Conservation (phyloP, 2,797 vertebrate species). For the Poliocrania exsul region DNA sequence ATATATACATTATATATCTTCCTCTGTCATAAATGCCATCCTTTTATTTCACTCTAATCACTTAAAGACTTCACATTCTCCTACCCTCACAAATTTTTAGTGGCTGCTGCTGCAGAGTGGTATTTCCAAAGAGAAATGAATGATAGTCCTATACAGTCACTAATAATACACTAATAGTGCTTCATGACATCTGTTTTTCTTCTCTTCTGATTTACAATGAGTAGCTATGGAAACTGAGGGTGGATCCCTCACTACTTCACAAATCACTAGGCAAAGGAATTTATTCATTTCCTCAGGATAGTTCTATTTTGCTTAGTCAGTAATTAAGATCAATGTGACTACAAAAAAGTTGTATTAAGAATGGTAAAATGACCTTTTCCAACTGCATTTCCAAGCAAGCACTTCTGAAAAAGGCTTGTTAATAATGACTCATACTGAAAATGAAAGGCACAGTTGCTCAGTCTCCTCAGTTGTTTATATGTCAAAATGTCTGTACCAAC, state of each 20-base stretch:
- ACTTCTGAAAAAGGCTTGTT: neutral
- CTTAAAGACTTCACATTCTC: neutral
- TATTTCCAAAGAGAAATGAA: slow-evolving; percentile 21
- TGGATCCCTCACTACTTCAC: neutral
- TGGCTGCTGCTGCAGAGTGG: slow-evolving; percentile 1
- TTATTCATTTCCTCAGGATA: neutral
- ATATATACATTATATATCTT: neutral
- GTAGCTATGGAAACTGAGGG: slow-evolving; percentile 25
- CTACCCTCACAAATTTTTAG: neutral
- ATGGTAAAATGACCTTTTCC: slow-evolving; percentile 4
- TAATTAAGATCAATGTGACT: slow-evolving; percentile 20
- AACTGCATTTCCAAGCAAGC: neutral
- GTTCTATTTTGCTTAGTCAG: slow-evolving; percentile 46
- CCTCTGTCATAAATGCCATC: neutral
- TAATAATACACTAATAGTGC: neutral
- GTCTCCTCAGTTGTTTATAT: neutral
- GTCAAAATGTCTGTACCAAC: neutral
- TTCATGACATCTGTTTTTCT: slow-evolving; percentile 24
- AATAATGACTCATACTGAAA: neutral
- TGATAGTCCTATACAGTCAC: neutral
- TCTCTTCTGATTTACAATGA: neutral
- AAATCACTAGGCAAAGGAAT: neutral
- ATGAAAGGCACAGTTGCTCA: neutral
- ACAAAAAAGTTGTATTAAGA: neutral
- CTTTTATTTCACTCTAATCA: neutral